Base-by-base conservation (phyloP, 1,140 invertebrate species). In the Brachionus calyciflorus region DNA sequence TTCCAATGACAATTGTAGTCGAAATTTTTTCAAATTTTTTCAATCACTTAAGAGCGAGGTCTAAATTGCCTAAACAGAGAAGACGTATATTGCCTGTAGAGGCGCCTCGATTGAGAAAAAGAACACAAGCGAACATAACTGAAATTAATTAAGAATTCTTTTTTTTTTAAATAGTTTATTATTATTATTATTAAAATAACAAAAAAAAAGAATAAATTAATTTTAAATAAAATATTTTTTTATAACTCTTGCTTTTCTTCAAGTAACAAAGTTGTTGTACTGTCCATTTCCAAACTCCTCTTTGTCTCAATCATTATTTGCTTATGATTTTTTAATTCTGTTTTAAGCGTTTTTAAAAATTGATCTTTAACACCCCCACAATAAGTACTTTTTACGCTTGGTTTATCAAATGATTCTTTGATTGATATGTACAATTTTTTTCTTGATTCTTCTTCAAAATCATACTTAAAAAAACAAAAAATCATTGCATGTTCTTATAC, bases 401-500 rank as follows among this genome's bases (percentile, higher is more conserved):
- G 2, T 37, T 51, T 40, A 10, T 73, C 69, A 10, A 73, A 73
- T 40, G 37, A 37, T 14, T 41, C 17, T 65, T 41, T 37, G 24
- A 65, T 12, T 12, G 21, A 3, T 14, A 6, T 1, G 24, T 44
- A 44, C 37, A 65, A 44, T 14, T 6, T 41, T 14, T 24, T 65
- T 3, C 26, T 41, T 65, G 60, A 65, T 24, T 65, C 37, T 44
- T 65, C 60, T 6, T 37, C 41, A 75, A 77, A 48, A 12, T 63
- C 26, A 44, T 46, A 55, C 53, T 65, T 24, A 19, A 24, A 40
- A 40, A 63, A 63, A 70, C 17, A 2, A 0, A 48, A 48, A 14
- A 75, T 19, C 21, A 41, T 33, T 40, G 14, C 0, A 76, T 53
- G 14, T 21, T 65, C 78, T 51, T 78, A 81, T 88, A 19, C 33